phyloP scores from a whole-genome alignment of 2,888 invertebrate species.

The Actias luna region DNA sequence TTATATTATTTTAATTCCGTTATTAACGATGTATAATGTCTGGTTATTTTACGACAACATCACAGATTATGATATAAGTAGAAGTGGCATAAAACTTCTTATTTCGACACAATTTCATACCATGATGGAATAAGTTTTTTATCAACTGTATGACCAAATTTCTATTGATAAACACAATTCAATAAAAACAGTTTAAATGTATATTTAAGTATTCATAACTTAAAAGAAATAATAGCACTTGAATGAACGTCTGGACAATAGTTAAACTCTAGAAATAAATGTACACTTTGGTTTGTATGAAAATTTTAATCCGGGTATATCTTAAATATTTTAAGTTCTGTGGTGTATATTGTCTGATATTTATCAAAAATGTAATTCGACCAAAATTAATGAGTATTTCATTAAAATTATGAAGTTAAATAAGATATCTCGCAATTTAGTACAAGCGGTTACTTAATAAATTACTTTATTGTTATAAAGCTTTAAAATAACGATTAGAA shows the following conservation, averaged over 20 bases:
- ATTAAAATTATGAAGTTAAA: conserved; percentile 17
- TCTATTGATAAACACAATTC: too few species aligned
- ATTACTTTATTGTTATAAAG: conserved; percentile 25
- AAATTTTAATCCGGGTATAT: too few species aligned
- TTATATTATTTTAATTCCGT: conserved; percentile 46
- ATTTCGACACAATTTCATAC: not conserved
- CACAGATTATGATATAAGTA: conserved; percentile 40
- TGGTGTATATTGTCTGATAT: too few species aligned
- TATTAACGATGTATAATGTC: conserved; percentile 43
- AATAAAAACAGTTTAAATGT: too few species aligned
- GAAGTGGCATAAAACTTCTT: conserved; percentile 13
- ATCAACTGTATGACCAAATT: too few species aligned
- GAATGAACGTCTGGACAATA: too few species aligned
- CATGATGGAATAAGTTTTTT: not conserved
- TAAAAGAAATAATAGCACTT: too few species aligned
- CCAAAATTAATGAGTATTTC: conserved; percentile 17
- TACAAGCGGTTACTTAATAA: conserved; percentile 19
- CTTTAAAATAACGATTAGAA: conserved; percentile 21
- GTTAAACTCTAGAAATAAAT: too few species aligned
- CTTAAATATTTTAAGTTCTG: too few species aligned
- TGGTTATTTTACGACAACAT: conserved; percentile 41
- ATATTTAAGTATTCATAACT: too few species aligned
- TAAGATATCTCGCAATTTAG: conserved; percentile 18
- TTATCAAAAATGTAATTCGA: conserved; percentile 13
- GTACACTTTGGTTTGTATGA: too few species aligned